Conservation (phyloP, 2,888 invertebrate genomes). For the Steinernema scapterisci region DNA sequence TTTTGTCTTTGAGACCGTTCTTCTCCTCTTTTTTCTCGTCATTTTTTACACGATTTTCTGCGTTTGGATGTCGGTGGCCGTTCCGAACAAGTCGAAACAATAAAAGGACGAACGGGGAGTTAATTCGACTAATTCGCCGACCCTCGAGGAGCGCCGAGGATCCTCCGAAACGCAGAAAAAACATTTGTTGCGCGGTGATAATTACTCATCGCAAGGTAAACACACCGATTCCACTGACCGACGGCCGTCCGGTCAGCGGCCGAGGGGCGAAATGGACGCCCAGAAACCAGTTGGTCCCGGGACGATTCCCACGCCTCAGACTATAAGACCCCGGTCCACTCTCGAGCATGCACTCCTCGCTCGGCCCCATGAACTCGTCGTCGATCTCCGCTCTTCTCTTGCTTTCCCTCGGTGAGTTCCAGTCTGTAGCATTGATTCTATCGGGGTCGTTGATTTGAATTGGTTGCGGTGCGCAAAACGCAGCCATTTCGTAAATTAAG, state of each 20-base stretch:
- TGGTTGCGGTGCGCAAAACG: too few species aligned
- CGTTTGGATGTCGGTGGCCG: constrained; percentile 1
- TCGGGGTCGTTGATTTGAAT: too few species aligned
- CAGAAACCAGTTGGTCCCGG: neutral
- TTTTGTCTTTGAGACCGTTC: neutral
- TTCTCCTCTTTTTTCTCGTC: neutral
- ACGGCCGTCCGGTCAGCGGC: constrained; percentile 21
- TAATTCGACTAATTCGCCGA: constrained; percentile 10
- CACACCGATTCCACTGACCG: neutral
- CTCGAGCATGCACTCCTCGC: constrained; percentile 15
- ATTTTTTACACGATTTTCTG: constrained; percentile 1
- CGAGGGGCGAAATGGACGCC: constrained; percentile 23
- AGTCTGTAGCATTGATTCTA: too few species aligned
- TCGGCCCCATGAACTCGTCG: constrained; percentile 3
- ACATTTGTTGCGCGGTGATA: neutral
- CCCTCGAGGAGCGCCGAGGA: neutral
- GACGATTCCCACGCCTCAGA: constrained; percentile 17
- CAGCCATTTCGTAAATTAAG: too few species aligned
- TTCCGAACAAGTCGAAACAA: constrained; percentile 9
- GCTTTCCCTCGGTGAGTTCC: neutral
- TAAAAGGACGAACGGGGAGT: neutral
- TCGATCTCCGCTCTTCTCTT: neutral
- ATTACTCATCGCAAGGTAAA: constrained; percentile 25
- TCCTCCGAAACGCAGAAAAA: neutral
- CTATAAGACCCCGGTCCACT: constrained; percentile 11